phyloP scores from a whole-genome alignment of 2,797 vertebrate genomes.

The Cuniculus paca region DNA sequence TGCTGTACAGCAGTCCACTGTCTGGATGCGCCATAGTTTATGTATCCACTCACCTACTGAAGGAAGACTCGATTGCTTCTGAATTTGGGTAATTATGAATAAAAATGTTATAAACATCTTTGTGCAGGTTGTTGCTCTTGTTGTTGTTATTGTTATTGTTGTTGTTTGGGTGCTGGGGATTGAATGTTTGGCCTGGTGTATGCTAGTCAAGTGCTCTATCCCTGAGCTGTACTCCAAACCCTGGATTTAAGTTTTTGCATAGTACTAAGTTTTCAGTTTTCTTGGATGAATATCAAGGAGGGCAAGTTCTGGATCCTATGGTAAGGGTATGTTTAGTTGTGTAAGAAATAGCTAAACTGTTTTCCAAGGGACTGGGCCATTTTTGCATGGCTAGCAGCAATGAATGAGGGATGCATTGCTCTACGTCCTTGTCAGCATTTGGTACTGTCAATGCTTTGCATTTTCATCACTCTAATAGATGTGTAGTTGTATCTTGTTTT shows the following conservation, averaged over 20 bases:
- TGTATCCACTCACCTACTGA: not conserved
- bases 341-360: not conserved
- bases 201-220: not conserved
- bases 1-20: not conserved
- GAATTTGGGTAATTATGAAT: not conserved
- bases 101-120: not conserved
- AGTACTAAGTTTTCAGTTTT: not conserved
- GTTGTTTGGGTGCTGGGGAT: not conserved
- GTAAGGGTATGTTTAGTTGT: not conserved
- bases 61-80: not conserved
- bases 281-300: not conserved
- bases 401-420: not conserved
- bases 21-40: not conserved
- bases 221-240: not conserved
- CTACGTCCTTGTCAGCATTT: not conserved
- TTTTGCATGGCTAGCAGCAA: not conserved
- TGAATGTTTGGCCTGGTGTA: not conserved
- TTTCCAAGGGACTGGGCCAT: not conserved
- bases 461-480: not conserved
- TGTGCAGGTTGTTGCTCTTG: too few relatives aligned
- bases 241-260: not conserved
- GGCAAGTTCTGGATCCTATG: not conserved
- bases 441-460: not conserved
- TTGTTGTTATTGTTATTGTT: not conserved
- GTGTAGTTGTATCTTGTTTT: not conserved